phyloP scores from a whole-genome alignment of 2,888 invertebrate species.

The Synergus laeviventris region DNA sequence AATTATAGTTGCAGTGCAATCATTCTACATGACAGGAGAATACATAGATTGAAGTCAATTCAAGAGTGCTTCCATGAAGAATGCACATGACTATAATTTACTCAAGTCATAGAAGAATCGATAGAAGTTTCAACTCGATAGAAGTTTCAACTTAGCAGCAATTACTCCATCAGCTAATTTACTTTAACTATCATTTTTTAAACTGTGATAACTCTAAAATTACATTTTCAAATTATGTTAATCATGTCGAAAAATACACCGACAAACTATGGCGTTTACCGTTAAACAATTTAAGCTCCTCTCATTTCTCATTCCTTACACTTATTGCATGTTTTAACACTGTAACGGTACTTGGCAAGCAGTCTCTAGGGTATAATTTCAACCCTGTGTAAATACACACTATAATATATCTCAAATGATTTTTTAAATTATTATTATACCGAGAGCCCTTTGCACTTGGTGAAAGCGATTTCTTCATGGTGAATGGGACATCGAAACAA shows the following conservation, averaged over 20 bases:
- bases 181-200: conserved; percentile 19
- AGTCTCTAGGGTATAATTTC: conserved; percentile 35
- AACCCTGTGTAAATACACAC: conserved; percentile 33
- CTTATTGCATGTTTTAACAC: conserved; percentile 40
- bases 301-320: conserved; percentile 35
- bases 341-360: conserved; percentile 37
- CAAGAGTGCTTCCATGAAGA: not conserved
- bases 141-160: not conserved
- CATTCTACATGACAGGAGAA: no score
- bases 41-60: not conserved
- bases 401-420: conserved; percentile 25
- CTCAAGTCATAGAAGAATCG: not conserved
- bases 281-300: conserved; percentile 37
- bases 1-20: no score
- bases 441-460: not conserved
- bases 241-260: conserved; percentile 20
- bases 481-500: no score
- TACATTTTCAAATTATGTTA: conserved; percentile 32
- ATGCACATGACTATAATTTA: not conserved
- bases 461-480: not conserved
- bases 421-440: not conserved
- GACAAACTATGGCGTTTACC: conserved; percentile 36
- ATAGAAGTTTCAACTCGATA: not conserved
- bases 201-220: conserved; percentile 19
- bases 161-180: conserved; percentile 11